Conservation (phyloP, 2,888 invertebrate species). For the Limulus polyphemus region DNA sequence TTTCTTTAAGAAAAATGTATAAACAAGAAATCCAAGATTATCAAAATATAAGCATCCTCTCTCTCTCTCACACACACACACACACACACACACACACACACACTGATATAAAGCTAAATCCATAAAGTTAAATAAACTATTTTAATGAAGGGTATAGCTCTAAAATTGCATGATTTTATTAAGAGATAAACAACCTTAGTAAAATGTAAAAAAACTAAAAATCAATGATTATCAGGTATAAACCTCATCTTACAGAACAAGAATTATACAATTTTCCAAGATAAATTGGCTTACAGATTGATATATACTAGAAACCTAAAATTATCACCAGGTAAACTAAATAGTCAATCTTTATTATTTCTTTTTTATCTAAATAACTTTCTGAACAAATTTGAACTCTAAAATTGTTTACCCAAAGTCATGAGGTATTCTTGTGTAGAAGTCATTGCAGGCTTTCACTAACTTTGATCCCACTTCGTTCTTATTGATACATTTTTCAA, state of each 20-base stretch:
- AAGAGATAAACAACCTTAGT: no score
- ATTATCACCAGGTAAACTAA: not conserved
- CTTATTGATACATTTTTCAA: slow-evolving; percentile 36
- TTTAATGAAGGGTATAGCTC: no score
- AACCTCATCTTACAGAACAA: not conserved
- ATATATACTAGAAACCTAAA: not conserved
- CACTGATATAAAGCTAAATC: no score
- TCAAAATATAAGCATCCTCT: no score
- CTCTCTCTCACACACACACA: no score
- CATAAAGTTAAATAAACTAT: no score
- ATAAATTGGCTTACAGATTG: not conserved
- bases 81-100: no score
- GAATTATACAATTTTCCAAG: not conserved
- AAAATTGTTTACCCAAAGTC: slow-evolving; percentile 38
- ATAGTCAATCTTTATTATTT: not conserved
- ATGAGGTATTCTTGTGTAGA: slow-evolving; percentile 44
- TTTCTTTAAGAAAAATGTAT: no score
- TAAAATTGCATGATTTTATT: no score
- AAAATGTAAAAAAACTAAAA: no score
- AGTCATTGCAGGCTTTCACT: slow-evolving; percentile 40
- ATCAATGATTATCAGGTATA: no score
- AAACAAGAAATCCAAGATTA: no score
- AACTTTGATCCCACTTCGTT: slow-evolving; percentile 31
- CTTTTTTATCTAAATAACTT: not conserved
- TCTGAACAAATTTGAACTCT: not conserved